phyloP scores from a whole-genome alignment of 2,797 vertebrate genomes.

The Molossus alvarezi region DNA sequence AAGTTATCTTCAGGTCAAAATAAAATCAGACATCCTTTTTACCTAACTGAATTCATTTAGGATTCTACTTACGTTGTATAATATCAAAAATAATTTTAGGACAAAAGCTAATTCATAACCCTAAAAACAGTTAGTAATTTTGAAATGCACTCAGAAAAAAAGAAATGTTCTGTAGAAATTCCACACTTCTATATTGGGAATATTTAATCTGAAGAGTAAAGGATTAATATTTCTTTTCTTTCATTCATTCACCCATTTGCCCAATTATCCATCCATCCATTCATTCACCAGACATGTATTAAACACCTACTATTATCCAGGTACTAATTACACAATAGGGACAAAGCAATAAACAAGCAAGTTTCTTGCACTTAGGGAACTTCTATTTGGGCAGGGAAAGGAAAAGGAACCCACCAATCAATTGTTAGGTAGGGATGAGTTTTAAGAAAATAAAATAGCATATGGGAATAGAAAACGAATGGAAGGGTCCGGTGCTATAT shows the following conservation, averaged over 20 bases:
- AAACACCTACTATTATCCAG: neutral
- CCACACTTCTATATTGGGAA: neutral
- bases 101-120: neutral
- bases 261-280: neutral
- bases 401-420: neutral
- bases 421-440: neutral
- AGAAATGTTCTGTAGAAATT: neutral
- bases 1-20: constrained; percentile 41
- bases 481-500: neutral
- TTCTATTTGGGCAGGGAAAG: neutral
- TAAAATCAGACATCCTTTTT: neutral
- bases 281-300: neutral
- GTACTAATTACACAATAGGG: neutral
- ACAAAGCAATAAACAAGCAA: neutral
- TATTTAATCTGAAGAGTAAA: neutral
- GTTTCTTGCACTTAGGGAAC: neutral
- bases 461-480: neutral
- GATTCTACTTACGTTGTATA: neutral
- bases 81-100: neutral
- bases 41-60: neutral
- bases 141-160: neutral
- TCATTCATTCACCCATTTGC: neutral
- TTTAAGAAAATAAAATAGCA: neutral
- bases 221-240: neutral
- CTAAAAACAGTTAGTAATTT: constrained; percentile 37